Conservation (phyloP, 2,797 vertebrate genomes). For the Oreochromis grahami region DNA sequence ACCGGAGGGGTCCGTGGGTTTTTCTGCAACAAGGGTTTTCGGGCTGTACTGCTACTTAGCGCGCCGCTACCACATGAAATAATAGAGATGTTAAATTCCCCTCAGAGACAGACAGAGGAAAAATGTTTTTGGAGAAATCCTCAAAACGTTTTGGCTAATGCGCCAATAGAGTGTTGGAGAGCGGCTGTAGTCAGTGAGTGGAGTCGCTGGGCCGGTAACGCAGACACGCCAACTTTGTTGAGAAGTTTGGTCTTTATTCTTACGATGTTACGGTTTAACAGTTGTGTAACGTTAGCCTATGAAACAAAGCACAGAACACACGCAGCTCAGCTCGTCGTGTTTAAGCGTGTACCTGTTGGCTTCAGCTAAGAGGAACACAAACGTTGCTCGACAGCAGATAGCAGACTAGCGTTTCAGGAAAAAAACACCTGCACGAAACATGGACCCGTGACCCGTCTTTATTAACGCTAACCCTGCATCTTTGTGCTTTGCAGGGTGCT, state of each 20-base stretch:
- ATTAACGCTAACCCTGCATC: neutral
- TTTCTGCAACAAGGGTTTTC: constrained; percentile 58
- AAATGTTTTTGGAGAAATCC: neutral
- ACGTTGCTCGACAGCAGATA: fast-evolving
- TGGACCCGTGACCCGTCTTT: fast-evolving
- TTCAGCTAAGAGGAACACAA: fast-evolving
- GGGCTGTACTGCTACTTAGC: constrained; percentile 43
- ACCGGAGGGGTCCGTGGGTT: constrained; percentile 41
- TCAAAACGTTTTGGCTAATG: fast-evolving
- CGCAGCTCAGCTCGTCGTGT: neutral
- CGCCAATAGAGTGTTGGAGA: neutral
- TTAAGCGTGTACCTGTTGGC: neutral
- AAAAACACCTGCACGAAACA: neutral
- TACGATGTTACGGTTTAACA: neutral
- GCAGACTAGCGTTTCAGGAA: neutral
- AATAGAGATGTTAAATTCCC: neutral
- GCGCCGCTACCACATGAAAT: neutral
- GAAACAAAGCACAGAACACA: neutral
- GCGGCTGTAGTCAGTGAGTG: neutral
- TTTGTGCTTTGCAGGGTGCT: constrained; percentile 78
- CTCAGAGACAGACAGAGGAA: neutral
- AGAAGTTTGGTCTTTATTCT: neutral
- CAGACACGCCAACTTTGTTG: constrained; percentile 5
- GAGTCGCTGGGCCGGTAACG: neutral
- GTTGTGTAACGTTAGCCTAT: neutral